A percentile compares a stretch with the other conserved stretches of the same genome.
phyloP scores from a whole-genome alignment of 1,140 invertebrate species.

The Trypoxylus dichotomus region DNA sequence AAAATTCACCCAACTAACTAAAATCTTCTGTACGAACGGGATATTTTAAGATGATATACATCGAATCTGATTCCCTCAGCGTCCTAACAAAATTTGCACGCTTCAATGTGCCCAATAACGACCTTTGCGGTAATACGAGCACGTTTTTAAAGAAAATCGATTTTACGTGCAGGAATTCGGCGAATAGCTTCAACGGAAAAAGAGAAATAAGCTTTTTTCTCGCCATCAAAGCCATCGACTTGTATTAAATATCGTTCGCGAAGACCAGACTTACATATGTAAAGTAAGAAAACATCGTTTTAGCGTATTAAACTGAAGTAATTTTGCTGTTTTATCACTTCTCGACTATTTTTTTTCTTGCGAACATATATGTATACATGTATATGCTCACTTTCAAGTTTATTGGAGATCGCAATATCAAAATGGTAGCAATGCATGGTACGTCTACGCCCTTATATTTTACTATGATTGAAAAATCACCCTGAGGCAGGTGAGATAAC shows the following conservation, averaged over 20 bases:
- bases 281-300: background rate
- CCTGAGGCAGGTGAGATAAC: conserved; percentile 46
- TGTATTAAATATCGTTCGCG: background rate
- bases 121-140: conserved; percentile 26
- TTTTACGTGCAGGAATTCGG: conserved; percentile 22
- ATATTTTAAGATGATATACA: conserved; percentile 27
- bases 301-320: no score
- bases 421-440: background rate
- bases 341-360: no score
- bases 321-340: background rate
- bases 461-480: conserved; percentile 46
- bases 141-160: conserved; percentile 29
- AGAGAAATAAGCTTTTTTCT: background rate
- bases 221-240: background rate
- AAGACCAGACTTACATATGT: background rate
- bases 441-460: conserved; percentile 27
- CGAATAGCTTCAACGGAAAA: conserved; percentile 1
- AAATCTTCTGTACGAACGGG: background rate
- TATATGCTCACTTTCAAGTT: background rate
- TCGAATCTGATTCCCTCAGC: conserved; percentile 24
- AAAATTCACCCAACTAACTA: background rate
- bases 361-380: no score
- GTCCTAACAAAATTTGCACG: conserved; percentile 29
- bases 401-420: background rate
- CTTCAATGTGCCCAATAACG: conserved; percentile 27